Conservation (phyloP, 1,140 invertebrate species). For the Ylistrum balloti region DNA sequence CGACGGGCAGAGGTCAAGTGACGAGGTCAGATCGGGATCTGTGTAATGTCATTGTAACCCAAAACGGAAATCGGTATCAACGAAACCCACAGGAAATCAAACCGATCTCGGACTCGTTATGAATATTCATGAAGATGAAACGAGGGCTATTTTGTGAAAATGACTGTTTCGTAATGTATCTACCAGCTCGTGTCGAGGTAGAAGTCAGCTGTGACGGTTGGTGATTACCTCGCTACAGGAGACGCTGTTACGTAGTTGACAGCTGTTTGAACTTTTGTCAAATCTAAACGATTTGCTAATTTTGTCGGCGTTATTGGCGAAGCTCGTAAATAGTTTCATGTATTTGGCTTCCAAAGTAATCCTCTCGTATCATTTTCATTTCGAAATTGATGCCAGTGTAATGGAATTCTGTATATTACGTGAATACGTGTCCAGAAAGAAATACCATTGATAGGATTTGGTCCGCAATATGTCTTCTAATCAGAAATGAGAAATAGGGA, state of each 20-base stretch:
- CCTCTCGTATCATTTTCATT: neutral
- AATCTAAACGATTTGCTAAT: neutral
- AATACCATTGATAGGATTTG: neutral
- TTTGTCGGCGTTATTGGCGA: neutral
- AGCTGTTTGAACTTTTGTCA: neutral
- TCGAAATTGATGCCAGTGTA: neutral
- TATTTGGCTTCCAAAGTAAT: neutral
- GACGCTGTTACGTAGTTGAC: neutral
- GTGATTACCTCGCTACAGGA: no score
- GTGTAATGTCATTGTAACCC: conserved; percentile 13
- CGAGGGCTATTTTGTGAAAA: neutral
- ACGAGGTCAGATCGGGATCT: neutral
- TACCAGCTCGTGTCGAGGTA: neutral
- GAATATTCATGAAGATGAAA: conserved; percentile 1
- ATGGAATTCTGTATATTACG: neutral
- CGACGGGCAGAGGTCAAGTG: neutral
- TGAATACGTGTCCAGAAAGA: neutral
- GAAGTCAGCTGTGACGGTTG: neutral
- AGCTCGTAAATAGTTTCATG: neutral
- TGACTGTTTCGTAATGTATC: neutral
- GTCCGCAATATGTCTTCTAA: no score
- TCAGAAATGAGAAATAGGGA: no score
- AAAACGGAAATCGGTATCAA: neutral
- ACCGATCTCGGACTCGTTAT: neutral
- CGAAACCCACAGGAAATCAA: conserved; percentile 24